phyloP scores from a whole-genome alignment of 2,888 invertebrate genomes.

The Tetramorium bicarinatum region DNA sequence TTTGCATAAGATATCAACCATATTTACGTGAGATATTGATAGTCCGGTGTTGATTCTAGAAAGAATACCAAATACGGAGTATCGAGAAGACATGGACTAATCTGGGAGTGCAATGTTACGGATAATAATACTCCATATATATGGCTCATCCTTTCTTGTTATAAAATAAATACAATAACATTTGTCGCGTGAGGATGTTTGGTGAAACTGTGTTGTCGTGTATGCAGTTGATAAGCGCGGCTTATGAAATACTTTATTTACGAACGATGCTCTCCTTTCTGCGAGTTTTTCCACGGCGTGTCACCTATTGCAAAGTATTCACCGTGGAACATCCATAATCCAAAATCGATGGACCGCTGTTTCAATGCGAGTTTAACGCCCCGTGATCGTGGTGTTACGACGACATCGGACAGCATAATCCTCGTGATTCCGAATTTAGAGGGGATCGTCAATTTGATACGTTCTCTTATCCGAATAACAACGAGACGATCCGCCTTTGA shows the following conservation, averaged over 20 bases:
- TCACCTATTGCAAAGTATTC: constrained; percentile 33
- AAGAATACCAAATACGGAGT: background rate
- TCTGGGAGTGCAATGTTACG: background rate
- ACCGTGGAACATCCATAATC: constrained; percentile 48
- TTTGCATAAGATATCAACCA: background rate
- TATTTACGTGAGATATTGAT: constrained; percentile 27
- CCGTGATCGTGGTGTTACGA: constrained; percentile 48
- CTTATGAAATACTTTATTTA: constrained; percentile 39
- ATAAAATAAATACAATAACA: constrained; percentile 24
- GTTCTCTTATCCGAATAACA: background rate
- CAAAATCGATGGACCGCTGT: constrained; percentile 52
- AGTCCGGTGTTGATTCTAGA: background rate
- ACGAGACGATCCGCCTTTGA: background rate
- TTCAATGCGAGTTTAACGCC: constrained; percentile 48
- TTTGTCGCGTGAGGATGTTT: background rate
- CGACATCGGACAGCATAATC: constrained; percentile 41
- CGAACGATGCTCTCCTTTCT: constrained; percentile 2
- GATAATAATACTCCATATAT: constrained; percentile 13
- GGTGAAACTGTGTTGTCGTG: background rate
- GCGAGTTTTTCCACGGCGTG: constrained; percentile 1
- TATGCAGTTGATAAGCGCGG: background rate
- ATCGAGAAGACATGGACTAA: constrained; percentile 24
- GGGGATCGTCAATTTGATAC: constrained; percentile 47
- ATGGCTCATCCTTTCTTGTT: background rate
- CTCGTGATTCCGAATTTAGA: constrained; percentile 47